These are phyloP conservation scores for Psittacula cyanocephala DNA, from an alignment of 2,113 vertebrate species.

Conservation along the genomic window DNA sequence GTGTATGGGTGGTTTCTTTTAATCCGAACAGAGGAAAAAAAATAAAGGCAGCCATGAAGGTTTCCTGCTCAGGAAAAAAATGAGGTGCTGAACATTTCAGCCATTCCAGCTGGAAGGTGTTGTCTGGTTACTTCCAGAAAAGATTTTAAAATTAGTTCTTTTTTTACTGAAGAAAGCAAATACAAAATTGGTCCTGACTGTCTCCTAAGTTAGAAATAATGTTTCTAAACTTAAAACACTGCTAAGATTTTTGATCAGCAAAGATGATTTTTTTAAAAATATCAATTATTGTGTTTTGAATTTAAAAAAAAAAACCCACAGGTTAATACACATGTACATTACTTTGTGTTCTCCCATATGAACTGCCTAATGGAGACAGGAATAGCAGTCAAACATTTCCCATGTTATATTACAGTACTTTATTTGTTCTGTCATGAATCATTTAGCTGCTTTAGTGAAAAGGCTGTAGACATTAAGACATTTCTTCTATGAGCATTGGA, in stretches of 20 bases:
- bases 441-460: background rate
- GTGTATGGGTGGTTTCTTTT: background rate
- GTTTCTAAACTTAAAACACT: background rate
- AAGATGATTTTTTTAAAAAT: background rate
- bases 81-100: background rate
- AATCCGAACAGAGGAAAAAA: accelerated
- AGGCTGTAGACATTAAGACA: background rate
- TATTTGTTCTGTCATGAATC: background rate
- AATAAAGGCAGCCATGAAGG: background rate
- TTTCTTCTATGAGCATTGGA: background rate
- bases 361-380: background rate
- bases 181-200: background rate
- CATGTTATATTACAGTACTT: background rate
- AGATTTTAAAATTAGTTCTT: background rate
- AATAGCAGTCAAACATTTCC: background rate
- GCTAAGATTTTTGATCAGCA: background rate
- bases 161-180: background rate
- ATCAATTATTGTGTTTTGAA: background rate
- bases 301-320: background rate
- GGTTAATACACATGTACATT: background rate
- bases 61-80: background rate
- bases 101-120: background rate
- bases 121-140: conserved; percentile 23
- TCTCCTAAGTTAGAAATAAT: background rate
- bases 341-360: background rate